These are phyloP conservation scores for Neotoma lepida DNA, from an alignment of 2,113 vertebrate species.

Conservation along the genomic window DNA sequence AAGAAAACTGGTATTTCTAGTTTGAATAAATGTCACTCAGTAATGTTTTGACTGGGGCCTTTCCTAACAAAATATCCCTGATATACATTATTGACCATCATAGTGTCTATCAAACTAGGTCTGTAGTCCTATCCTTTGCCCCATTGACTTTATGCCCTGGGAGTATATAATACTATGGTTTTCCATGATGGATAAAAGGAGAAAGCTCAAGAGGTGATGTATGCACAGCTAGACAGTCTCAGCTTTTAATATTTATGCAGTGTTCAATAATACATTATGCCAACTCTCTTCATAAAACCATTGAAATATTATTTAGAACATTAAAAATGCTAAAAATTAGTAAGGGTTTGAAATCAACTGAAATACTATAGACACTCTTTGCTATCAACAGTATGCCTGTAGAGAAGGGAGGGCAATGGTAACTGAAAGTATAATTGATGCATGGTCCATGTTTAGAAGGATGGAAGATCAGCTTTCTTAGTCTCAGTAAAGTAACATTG, in stretches of 20 bases:
- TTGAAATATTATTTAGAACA: background rate
- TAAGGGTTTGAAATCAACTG: background rate
- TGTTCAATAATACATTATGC: background rate
- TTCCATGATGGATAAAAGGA: background rate
- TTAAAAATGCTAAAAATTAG: constrained; percentile 31
- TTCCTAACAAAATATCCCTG: background rate
- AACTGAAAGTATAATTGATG: background rate
- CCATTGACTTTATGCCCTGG: background rate
- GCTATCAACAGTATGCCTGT: background rate
- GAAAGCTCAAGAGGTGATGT: background rate
- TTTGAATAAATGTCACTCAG: background rate
- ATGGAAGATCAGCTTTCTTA: background rate
- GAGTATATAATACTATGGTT: constrained; percentile 22
- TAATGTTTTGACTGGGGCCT: background rate
- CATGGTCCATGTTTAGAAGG: background rate
- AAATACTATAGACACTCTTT: constrained; percentile 12
- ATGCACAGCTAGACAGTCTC: background rate
- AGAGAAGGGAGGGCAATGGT: background rate
- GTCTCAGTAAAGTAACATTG: background rate
- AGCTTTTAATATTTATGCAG: background rate
- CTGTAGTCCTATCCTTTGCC: background rate
- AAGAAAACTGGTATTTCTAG: background rate
- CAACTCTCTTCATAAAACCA: background rate
- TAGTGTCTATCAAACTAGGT: background rate
- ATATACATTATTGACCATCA: background rate